These are phyloP conservation scores for Oreochromis aureus DNA, from an alignment of 2,113 vertebrate species.

Conservation along the genomic window DNA sequence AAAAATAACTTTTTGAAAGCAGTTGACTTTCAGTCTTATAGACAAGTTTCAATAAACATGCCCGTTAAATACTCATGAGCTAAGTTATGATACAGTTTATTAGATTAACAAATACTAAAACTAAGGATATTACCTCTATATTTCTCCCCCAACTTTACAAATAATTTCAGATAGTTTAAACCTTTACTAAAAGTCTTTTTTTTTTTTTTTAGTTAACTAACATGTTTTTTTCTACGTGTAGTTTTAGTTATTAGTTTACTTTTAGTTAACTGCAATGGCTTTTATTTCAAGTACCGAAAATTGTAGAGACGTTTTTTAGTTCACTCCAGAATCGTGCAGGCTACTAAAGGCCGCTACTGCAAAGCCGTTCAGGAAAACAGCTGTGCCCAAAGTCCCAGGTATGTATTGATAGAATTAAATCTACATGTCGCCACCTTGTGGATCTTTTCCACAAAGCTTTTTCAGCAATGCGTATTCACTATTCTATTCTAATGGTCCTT, in stretches of 20 bases:
- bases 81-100: not conserved
- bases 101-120: not conserved
- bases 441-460: not conserved
- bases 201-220: not conserved
- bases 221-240: accelerated
- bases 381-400: not conserved
- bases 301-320: not conserved
- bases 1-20: not conserved
- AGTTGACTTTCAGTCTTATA: not conserved
- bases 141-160: accelerated
- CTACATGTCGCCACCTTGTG: constrained; percentile 40
- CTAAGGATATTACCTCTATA: not conserved
- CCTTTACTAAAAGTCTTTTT: not conserved
- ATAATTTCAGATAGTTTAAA: not conserved
- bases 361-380: not conserved
- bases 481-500: not conserved
- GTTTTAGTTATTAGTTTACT: not conserved
- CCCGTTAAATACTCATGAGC: not conserved
- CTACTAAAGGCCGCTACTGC: not conserved
- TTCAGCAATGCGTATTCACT: not conserved
- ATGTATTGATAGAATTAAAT: not conserved
- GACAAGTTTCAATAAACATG: not conserved
- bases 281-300: not conserved
- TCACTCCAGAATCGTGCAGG: not conserved
- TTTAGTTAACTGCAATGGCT: too few species aligned